These are phyloP conservation scores for Oreochromis grahami DNA, from an alignment of 2,797 vertebrate species.

Conservation along the genomic window DNA sequence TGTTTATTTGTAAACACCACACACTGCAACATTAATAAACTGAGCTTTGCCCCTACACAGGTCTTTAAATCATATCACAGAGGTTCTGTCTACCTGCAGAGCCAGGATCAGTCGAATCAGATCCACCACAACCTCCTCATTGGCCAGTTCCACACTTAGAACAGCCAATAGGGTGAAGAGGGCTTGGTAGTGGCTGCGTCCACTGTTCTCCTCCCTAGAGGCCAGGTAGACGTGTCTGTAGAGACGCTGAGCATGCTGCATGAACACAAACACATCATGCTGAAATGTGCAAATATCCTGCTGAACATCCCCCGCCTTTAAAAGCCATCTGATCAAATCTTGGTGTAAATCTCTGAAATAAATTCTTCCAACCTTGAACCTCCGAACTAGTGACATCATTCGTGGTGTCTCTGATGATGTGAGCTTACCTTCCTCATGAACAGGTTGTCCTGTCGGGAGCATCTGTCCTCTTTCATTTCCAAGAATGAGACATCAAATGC, in stretches of 20 bases:
- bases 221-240: constrained; percentile 88
- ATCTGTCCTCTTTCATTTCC: constrained; percentile 85
- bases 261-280: neutral
- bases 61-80: neutral
- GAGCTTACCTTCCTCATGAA: constrained; percentile 90
- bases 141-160: constrained; percentile 85
- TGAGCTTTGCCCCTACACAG: no score
- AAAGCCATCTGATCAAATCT: neutral
- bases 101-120: constrained; percentile 86
- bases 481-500: constrained; percentile 76
- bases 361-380: neutral
- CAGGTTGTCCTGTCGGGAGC: constrained; percentile 86
- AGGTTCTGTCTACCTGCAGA: constrained; percentile 75
- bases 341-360: neutral
- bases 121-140: constrained; percentile 89
- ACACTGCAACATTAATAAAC: neutral
- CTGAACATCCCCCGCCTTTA: neutral
- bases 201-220: constrained; percentile 83
- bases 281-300: neutral
- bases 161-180: constrained; percentile 82
- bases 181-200: constrained; percentile 79
- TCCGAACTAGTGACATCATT: neutral
- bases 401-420: neutral
- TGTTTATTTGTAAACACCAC: neutral
- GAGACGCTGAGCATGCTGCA: constrained; percentile 85